Conservation (phyloP, 1,140 invertebrate species). For the Drosophila carrolli region DNA sequence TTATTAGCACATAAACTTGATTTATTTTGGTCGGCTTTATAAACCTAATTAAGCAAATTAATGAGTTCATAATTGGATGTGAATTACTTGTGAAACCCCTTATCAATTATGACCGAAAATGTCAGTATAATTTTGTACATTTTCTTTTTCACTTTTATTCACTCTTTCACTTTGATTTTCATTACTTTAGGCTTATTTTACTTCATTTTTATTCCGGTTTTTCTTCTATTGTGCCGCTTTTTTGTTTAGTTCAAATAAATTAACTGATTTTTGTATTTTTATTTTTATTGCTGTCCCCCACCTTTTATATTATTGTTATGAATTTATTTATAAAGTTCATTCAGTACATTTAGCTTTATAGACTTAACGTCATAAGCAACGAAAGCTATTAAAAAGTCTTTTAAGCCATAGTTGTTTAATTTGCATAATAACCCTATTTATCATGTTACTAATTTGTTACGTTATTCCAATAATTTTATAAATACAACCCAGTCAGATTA, state of each 20-base stretch:
- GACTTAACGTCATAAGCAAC: not conserved
- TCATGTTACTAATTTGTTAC: not conserved
- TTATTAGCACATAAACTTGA: not conserved
- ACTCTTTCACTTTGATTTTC: not conserved
- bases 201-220: not conserved
- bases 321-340: not conserved
- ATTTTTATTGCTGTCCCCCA: not conserved
- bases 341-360: not conserved
- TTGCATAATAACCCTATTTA: not conserved
- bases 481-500: not conserved
- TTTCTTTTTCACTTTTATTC: not conserved
- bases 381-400: not conserved
- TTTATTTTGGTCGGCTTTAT: not conserved
- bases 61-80: conserved; percentile 3
- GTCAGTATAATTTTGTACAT: not conserved
- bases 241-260: not conserved
- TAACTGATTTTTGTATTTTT: not conserved
- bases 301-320: not conserved
- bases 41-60: conserved; percentile 1
- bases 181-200: not conserved
- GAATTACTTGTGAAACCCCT: conserved; percentile 1
- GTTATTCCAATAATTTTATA: no score
- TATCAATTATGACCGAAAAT: conserved; percentile 7
- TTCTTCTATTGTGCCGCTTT: not conserved
- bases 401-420: not conserved